A percentile compares a stretch with the other conserved stretches of the same genome.
Evolutionary conservation across 2,888 invertebrate genomes (phyloP).

Genomic region (Hartigia nigra): DNA sequence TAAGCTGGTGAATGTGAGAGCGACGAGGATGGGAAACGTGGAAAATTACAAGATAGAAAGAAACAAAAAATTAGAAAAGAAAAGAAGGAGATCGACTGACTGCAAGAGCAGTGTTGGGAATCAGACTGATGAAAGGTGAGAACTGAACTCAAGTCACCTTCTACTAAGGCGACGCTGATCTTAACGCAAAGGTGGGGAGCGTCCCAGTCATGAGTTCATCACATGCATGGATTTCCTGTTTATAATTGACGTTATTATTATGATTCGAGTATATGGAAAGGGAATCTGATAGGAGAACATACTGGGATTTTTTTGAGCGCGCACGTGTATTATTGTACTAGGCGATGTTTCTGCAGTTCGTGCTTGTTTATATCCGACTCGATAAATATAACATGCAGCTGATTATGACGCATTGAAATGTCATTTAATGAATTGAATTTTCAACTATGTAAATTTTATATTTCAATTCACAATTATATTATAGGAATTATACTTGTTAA

Average conservation of each 20-base stretch:
- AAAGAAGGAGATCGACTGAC: background rate
- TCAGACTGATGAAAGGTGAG: background rate
- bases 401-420: background rate
- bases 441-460: background rate
- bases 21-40: background rate
- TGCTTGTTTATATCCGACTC: background rate
- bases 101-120: background rate
- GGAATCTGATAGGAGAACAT: background rate
- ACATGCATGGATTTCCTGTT: slow-evolving; percentile 34
- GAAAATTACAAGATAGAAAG: background rate
- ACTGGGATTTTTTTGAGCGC: background rate
- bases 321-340: background rate
- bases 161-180: background rate
- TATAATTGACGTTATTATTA: slow-evolving; percentile 31
- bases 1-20: background rate
- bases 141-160: background rate
- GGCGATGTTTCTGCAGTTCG: background rate
- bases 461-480: background rate
- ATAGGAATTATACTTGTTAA: background rate
- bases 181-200: slow-evolving; percentile 1
- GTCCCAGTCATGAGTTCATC: slow-evolving; percentile 23
- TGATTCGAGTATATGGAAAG: background rate
- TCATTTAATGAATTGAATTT: background rate
- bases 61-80: background rate
- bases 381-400: background rate